Evolutionary conservation across 2,888 invertebrate species (phyloP).

Genomic region (Noctua janthina): DNA sequence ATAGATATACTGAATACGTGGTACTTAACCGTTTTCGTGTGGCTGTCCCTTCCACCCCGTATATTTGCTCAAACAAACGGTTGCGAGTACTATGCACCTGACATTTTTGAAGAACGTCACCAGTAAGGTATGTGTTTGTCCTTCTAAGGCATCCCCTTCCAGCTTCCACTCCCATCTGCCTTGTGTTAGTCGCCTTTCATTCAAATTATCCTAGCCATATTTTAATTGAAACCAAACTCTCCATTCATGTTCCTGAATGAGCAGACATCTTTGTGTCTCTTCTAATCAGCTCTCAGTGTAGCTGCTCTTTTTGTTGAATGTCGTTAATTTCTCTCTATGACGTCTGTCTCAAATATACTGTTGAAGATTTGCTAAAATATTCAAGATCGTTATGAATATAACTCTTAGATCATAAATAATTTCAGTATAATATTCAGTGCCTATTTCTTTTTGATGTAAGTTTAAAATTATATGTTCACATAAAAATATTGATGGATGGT

Average conservation of each 20-base stretch:
- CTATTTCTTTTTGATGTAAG: conserved; percentile 37
- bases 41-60: too few species aligned
- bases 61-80: neutral
- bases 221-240: neutral
- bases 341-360: neutral
- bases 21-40: too few species aligned
- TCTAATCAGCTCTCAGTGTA: neutral
- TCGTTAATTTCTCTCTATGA: neutral
- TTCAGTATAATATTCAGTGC: neutral
- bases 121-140: neutral
- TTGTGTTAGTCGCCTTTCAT: neutral
- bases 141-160: neutral
- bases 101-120: neutral
- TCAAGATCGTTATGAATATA: neutral
- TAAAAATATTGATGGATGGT: conserved; percentile 27
- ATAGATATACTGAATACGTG: too few species aligned
- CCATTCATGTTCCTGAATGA: neutral
- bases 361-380: neutral
- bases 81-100: neutral
- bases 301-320: neutral
- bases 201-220: neutral
- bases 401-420: conserved; percentile 9
- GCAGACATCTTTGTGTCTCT: neutral
- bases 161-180: neutral
- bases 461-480: conserved; percentile 4